Percentiles rank a stretch among this genome's conserved stretches.
Evolutionary conservation across 2,113 vertebrate species (phyloP).

Genomic region (Puffinus mauretanicus): DNA sequence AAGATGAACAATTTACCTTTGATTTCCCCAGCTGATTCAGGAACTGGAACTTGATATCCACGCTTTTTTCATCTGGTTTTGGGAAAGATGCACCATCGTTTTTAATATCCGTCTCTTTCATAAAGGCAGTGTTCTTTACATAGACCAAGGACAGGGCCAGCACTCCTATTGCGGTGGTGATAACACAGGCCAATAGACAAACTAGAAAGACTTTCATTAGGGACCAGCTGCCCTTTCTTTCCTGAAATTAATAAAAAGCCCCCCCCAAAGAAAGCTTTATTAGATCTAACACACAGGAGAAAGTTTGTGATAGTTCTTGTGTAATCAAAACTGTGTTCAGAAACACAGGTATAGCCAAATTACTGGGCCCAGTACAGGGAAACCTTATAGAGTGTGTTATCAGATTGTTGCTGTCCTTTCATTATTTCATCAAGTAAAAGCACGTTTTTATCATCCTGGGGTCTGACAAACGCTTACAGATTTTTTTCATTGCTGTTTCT

Average conservation of each 20-base stretch:
- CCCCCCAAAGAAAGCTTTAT: not conserved
- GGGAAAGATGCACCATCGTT: not conserved
- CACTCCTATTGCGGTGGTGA: conserved; percentile 48
- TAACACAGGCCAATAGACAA: conserved; percentile 63
- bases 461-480: not conserved
- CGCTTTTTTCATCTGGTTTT: not conserved
- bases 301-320: not conserved
- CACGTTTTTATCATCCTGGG: not conserved
- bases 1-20: conserved; percentile 45
- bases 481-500: not conserved
- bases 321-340: not conserved
- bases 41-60: conserved; percentile 67
- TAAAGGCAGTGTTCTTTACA: not conserved
- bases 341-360: not conserved
- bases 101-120: not conserved
- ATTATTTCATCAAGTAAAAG: not conserved
- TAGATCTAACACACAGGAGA: not conserved
- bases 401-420: not conserved
- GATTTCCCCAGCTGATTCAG: conserved; percentile 65
- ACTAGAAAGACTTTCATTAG: conserved; percentile 58
- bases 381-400: not conserved
- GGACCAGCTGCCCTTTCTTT: conserved; percentile 33
- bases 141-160: conserved; percentile 54
- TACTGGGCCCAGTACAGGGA: not conserved
- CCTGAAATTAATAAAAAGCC: not conserved